Conservation (phyloP, 2,888 invertebrate genomes). For the Cecidostiba fungosa region DNA sequence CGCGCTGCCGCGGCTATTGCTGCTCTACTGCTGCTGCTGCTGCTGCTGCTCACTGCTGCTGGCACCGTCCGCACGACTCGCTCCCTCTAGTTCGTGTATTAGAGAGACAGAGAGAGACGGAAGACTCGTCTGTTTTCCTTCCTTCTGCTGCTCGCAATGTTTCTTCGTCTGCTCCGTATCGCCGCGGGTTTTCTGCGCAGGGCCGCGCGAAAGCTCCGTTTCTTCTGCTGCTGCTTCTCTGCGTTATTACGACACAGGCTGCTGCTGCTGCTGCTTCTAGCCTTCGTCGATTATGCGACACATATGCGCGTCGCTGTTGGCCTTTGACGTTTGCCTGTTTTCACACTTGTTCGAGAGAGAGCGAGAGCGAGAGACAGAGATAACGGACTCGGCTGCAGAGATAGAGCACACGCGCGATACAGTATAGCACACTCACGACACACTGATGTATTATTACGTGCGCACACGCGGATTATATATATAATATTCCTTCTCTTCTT, state of each 20-base stretch:
- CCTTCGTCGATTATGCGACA: background rate
- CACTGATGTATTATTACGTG: constrained; percentile 7
- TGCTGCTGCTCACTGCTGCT: constrained; percentile 18
- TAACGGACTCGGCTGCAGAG: background rate
- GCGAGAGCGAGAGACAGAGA: constrained; percentile 63
- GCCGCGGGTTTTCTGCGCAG: background rate
- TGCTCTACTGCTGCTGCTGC: constrained; percentile 14
- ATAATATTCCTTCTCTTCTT: background rate
- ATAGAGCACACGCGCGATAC: constrained; percentile 20
- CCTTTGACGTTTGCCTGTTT: constrained; percentile 9
- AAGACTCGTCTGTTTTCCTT: background rate
- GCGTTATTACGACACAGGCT: constrained; percentile 20
- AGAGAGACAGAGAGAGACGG: constrained; percentile 66
- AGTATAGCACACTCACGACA: background rate
- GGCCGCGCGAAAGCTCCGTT: constrained; percentile 9
- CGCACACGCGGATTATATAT: background rate
- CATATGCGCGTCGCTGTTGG: constrained; percentile 12
- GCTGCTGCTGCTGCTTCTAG: background rate
- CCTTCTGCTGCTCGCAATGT: constrained; percentile 20
- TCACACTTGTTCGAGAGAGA: constrained; percentile 22
- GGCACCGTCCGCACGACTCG: background rate
- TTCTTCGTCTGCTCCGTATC: constrained; percentile 17
- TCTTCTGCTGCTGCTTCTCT: background rate
- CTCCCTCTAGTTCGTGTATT: background rate
- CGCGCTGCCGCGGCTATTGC: constrained; percentile 21